Evolutionary conservation across 2,797 vertebrate genomes (phyloP).

Genomic region (Acridotheres tristis): DNA sequence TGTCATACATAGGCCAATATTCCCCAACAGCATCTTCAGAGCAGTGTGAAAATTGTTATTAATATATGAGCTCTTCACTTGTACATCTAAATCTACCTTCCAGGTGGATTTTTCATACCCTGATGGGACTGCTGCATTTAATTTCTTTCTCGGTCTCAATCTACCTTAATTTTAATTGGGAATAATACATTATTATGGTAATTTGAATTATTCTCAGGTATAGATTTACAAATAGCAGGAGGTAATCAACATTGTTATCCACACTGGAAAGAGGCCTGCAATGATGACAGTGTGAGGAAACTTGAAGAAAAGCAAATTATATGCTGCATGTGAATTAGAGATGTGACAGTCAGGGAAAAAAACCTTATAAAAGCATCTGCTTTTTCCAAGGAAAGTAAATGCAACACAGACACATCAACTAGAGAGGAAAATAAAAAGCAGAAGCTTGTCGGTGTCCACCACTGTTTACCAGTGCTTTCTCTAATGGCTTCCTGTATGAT

Average conservation of each 20-base stretch:
- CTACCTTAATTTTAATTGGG: conserved; percentile 30
- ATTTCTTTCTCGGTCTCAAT: conserved; percentile 6
- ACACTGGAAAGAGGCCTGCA: not conserved
- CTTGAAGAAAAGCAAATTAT: not conserved
- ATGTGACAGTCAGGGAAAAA: not conserved
- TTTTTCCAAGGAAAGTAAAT: not conserved
- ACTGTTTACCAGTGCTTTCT: not conserved
- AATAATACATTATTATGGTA: conserved; percentile 13
- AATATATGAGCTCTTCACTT: not conserved
- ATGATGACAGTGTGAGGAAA: not conserved
- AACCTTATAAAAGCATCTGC: not conserved
- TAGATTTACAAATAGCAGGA: conserved; percentile 15
- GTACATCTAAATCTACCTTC: not conserved
- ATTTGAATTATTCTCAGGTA: not conserved
- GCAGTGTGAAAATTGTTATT: not conserved
- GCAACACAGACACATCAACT: not conserved
- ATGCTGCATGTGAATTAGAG: not conserved
- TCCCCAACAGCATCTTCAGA: conserved; percentile 20
- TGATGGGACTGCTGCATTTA: not conserved
- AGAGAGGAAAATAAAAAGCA: not conserved
- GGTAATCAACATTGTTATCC: not conserved
- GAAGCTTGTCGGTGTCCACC: not conserved
- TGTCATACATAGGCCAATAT: not conserved
- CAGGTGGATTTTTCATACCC: not conserved
- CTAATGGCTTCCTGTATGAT: not conserved